Evolutionary conservation across 1,140 invertebrate genomes (phyloP), one percentile per base, ranked within the genome.

Genomic region (Musca vetustissima): DNA sequence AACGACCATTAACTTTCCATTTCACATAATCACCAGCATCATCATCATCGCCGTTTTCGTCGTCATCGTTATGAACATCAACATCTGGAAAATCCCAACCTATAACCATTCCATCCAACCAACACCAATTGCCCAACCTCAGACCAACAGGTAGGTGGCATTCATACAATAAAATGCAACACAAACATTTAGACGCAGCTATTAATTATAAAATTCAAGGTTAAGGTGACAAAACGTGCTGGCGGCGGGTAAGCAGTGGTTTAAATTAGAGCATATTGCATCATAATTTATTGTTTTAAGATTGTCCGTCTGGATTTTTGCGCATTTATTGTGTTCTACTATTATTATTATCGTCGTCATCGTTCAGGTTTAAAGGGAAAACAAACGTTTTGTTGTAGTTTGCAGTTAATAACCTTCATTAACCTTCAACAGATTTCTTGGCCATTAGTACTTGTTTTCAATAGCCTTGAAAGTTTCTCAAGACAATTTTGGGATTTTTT

Each of bases 1-100:
- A 59, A 28, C 55, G n/a, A 28, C n/a, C 57, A 61, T 61, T 61
- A 61, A 61, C 57, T 61, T 61, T 61, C 28, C n/a, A 61, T 61
- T 61, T 61, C 17, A 61, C 17, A 61, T 61, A 19, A 61, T 28
- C 36, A 11, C 36, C 36, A 43, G 36, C 11, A 43, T 43, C 6
- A 43, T 43, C 36, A 43, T 43, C 28, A 32, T 32, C 28, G 28
- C 3, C 9, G 28, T n/a, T n/a, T n/a, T n/a, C 28, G 28, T 28
- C 3, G 28, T 28, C 28, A 28, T 43, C 36, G 11, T 13, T 43
- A 11, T 43, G 36, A 43, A 13, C 36, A 43, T 43, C 25, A 61
- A 36, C 25, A 61, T n/a, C 57, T 36, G 28, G 57, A 36, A 61
- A 59, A 61, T 36, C 17, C 57, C 57, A 61, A 28, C 28, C 36